Conservation (phyloP, 2,113 vertebrate species). For the Orientallactaga bullata region DNA sequence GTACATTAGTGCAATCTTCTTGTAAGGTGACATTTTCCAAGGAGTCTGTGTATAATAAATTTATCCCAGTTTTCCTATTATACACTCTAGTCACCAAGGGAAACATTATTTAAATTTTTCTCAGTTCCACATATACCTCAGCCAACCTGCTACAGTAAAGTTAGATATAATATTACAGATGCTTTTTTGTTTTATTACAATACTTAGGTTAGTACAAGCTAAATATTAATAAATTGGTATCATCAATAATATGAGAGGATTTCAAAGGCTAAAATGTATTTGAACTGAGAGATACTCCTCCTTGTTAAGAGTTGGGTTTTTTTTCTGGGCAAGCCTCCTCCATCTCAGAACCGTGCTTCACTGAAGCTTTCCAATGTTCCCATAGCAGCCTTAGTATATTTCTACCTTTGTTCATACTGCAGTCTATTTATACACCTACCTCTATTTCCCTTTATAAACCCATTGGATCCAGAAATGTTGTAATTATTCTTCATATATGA, state of each 20-base stretch:
- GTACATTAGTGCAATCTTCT: slow-evolving; percentile 52
- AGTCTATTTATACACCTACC: neutral
- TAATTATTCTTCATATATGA: slow-evolving; percentile 47
- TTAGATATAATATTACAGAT: slow-evolving; percentile 21
- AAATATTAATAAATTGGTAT: slow-evolving; percentile 31
- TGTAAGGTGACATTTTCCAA: slow-evolving; percentile 60
- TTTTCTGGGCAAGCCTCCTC: neutral
- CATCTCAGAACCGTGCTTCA: accelerated
- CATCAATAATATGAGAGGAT: slow-evolving; percentile 14
- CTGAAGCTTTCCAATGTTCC: neutral
- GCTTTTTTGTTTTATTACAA: slow-evolving; percentile 38
- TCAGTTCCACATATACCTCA: neutral
- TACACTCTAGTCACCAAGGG: slow-evolving; percentile 50
- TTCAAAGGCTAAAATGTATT: slow-evolving; percentile 11
- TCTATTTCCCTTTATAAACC: slow-evolving; percentile 33
- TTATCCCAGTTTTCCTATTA: slow-evolving; percentile 49
- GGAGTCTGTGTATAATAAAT: slow-evolving; percentile 45
- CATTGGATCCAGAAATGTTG: neutral
- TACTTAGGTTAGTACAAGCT: slow-evolving; percentile 11
- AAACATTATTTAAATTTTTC: slow-evolving; percentile 67
- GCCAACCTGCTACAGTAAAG: neutral
- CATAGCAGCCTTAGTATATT: neutral
- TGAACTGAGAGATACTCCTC: neutral
- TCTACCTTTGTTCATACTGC: neutral
- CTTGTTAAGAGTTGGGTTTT: neutral